Conservation (phyloP, 2,113 vertebrate species). For the Alexandromys fortis region DNA sequence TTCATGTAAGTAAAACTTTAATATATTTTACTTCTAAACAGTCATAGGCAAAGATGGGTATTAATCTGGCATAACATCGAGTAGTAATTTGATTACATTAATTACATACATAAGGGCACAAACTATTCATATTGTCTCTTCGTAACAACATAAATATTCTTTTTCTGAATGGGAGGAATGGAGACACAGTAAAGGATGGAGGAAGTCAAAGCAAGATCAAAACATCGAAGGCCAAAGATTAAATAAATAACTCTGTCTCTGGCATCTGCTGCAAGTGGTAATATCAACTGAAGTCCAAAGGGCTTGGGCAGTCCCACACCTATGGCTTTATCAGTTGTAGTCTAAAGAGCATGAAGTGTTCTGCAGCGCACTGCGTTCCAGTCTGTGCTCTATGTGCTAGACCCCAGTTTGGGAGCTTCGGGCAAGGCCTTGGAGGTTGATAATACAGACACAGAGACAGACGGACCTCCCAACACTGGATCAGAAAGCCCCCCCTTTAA, state of each 20-base stretch:
- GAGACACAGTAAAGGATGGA: background rate
- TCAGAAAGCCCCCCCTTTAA: too few species aligned
- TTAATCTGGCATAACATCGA: background rate
- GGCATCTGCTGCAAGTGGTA: background rate
- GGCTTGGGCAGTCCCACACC: background rate
- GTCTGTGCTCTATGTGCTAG: too few species aligned
- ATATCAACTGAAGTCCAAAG: background rate
- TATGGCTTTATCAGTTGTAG: background rate
- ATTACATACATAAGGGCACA: background rate
- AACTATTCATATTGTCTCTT: background rate
- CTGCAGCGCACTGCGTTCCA: rapidly evolving
- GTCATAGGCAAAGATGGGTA: background rate
- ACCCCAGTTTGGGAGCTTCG: too few species aligned
- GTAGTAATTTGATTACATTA: background rate
- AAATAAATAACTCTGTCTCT: background rate
- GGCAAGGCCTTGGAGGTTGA: too few species aligned
- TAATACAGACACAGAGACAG: too few species aligned
- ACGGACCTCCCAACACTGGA: too few species aligned
- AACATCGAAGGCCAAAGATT: background rate
- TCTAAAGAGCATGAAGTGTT: background rate
- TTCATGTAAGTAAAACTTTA: background rate
- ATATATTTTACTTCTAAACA: background rate
- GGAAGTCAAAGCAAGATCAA: background rate
- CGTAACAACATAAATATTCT: background rate
- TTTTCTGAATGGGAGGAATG: background rate